Evolutionary conservation across 2,113 vertebrate genomes (phyloP).

Genomic region (Tetrao urogallus): DNA sequence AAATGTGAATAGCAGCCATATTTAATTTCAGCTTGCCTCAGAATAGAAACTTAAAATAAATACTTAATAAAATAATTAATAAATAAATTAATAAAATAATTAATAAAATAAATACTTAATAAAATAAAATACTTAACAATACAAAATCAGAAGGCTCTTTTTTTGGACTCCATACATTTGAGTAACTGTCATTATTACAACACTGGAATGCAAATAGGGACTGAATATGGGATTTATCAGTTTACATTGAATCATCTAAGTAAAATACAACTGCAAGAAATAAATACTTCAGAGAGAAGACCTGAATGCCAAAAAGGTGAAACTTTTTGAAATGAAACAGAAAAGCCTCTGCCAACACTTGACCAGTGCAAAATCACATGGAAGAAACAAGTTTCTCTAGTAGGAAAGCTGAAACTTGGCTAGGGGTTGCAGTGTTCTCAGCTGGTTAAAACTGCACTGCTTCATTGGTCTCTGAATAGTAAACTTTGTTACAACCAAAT

Average conservation of each 20-base stretch:
- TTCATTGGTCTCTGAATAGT: slow-evolving; percentile 24
- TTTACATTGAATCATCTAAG: background rate
- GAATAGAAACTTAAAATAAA: slow-evolving; percentile 54
- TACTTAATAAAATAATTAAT: no score
- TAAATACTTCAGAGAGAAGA: background rate
- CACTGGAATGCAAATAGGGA: background rate
- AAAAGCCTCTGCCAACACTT: background rate
- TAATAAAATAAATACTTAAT: no score
- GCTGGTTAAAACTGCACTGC: background rate
- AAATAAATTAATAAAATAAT: no score
- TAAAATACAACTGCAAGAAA: background rate
- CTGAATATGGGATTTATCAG: background rate
- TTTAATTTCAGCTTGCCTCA: slow-evolving; percentile 24
- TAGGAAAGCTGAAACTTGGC: background rate
- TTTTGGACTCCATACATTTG: background rate
- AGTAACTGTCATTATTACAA: background rate
- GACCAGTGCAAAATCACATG: background rate
- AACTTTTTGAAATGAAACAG: background rate
- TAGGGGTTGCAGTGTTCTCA: background rate
- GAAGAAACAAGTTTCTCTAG: background rate
- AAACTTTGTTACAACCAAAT: slow-evolving; percentile 18
- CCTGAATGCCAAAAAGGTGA: background rate
- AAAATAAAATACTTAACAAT: background rate
- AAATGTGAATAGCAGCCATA: background rate
- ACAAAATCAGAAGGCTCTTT: background rate